phyloP scores from a whole-genome alignment of 2,113 vertebrate genomes.

The Pristiophorus japonicus region DNA sequence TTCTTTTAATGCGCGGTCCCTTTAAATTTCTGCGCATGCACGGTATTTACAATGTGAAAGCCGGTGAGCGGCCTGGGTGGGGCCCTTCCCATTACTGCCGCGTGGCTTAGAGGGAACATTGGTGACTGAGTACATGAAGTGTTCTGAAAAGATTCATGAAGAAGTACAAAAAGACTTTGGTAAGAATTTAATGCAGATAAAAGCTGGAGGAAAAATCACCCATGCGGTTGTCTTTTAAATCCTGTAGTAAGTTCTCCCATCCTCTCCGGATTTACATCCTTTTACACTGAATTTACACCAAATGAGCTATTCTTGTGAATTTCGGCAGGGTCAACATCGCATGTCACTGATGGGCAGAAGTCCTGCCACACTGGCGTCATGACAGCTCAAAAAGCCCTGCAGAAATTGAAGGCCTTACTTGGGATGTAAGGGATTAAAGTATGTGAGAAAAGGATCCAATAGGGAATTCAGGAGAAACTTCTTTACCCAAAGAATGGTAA shows the following conservation, averaged over 20 bases:
- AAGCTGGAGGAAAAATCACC: too few relatives aligned
- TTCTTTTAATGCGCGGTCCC: too few relatives aligned
- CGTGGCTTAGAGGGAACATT: too few relatives aligned
- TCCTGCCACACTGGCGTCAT: not conserved
- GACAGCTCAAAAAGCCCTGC: not conserved
- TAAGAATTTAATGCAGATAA: too few relatives aligned
- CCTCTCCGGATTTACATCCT: not conserved
- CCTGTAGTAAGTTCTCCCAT: not conserved
- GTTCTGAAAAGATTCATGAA: too few relatives aligned
- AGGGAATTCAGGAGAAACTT: not conserved
- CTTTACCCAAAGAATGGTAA: not conserved
- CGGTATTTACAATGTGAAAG: too few relatives aligned
- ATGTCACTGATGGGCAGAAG: too few relatives aligned
- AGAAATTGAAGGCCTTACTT: not conserved
- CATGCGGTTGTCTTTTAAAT: not conserved
- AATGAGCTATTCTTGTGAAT: not conserved
- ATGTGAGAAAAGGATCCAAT: not conserved
- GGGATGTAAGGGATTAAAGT: not conserved
- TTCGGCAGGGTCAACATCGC: not conserved
- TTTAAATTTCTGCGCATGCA: too few relatives aligned
- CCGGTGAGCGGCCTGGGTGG: too few relatives aligned
- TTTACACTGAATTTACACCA: not conserved
- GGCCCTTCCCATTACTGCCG: too few relatives aligned
- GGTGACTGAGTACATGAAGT: too few relatives aligned
- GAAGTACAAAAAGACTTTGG: too few relatives aligned